Evolutionary conservation across 2,113 vertebrate genomes (phyloP).

Genomic region (Hypanus sabinus): DNA sequence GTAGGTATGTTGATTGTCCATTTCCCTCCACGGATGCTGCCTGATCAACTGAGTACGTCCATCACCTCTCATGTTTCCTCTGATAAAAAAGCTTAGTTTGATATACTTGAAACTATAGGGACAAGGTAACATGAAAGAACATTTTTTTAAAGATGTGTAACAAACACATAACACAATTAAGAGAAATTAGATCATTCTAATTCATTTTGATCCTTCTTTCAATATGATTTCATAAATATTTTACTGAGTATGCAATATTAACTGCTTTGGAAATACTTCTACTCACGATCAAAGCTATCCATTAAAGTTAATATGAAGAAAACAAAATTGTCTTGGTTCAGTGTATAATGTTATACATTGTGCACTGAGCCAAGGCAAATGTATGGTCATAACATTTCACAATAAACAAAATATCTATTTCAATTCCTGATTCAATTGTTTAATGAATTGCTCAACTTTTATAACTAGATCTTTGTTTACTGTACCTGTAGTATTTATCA

Average conservation of each 20-base stretch:
- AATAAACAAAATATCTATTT: neutral
- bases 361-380: too few species aligned
- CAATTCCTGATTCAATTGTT: neutral
- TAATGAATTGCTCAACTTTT: neutral
- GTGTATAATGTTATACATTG: neutral
- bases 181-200: neutral
- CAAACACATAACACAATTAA: neutral
- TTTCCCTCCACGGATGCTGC: too few species aligned
- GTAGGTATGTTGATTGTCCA: too few species aligned
- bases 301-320: neutral
- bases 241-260: neutral
- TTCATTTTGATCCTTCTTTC: neutral
- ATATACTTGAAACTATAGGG: neutral
- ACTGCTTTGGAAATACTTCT: neutral
- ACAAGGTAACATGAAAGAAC: neutral
- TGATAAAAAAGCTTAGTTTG: neutral
- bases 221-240: neutral
- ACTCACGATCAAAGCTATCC: neutral
- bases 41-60: too few species aligned
- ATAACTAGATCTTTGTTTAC: slow-evolving; percentile 13
- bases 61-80: too few species aligned
- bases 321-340: neutral
- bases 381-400: neutral
- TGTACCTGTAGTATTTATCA: slow-evolving; percentile 91
- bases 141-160: neutral